Evolutionary conservation across 37 sponge, comb jelly and placozoan genomes (phyloP), one percentile per base, ranked within the genome.

Genomic region (Cladorhizidae sp.): DNA sequence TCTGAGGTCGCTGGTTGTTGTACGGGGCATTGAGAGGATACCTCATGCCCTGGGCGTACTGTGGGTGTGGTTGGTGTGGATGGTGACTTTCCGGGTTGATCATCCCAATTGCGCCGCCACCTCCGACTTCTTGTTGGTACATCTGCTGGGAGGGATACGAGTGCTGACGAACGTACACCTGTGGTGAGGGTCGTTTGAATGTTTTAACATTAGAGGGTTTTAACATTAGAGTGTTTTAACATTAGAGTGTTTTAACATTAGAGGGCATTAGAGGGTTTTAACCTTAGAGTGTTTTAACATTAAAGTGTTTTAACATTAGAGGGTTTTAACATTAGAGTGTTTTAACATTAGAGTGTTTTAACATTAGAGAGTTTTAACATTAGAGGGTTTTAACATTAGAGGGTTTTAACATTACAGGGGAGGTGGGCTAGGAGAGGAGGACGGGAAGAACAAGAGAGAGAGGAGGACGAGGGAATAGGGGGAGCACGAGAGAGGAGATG

Each of bases 381-480:
- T 5, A 45, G 49, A 45, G 49, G 9, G 49, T 45, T 5, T 12
- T 5, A 12, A 9, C 5, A 9, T 45, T 5, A 45, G 49, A 45
- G 49, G 9, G 9, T 45, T 5, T 12, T 5, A 12, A 9, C 11
- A 56, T 56, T 21, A 80, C 70, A 38, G 80, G 41, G 80, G 0
- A 70, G 69, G 70, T 51, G 80, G 8, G 80, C 0, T n/a, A n/a
- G n/a, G 80, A 80, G 70, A 64, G 80, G 8, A 57, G 35, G 70
- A 49, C n/a, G 21, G 55, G 29, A 1, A 25, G 67, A 52, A 23
- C 33, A 20, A 22, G 54, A 21, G 51, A 20, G 26, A 32, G 25
- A 42, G 49, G 9, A 9, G 9, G 49, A 45, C 8, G 5, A 9
- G 9, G 49, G 5, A 9, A 45, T 5, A 45, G 49, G 9, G 49